Evolutionary conservation across 2,888 invertebrate species (phyloP), one percentile per base, ranked within the genome.

Genomic region (Tipula unca): DNA sequence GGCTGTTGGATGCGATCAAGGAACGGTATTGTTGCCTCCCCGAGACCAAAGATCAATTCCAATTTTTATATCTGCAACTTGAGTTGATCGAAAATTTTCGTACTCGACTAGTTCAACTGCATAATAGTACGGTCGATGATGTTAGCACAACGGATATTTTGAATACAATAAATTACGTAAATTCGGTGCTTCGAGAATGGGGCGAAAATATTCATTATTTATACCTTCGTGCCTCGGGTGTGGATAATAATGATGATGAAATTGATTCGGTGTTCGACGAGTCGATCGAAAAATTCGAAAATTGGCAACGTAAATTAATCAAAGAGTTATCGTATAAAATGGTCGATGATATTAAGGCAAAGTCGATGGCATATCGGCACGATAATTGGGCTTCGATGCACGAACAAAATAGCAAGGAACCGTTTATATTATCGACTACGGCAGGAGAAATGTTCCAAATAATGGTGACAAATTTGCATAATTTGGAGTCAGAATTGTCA

Each of bases 71-170:
- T 87, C 91, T 99, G 2, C 98, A 98, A 90, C 90, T 97, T 25
- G 97, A 98, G 88, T 90, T 98, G 84, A 92, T 98, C 86, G 98
- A 98, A 88, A 98, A 98, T 89, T 97, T 96, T 92, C 94, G 98
- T 36, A 93, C 97, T 14, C 93, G 98, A 85, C 92, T 98, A 85
- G 93, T 96, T 6, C 98, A 99, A 90, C 90, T 98, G 84, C 92
- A 94, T 85, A 93, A 94, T 88, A 93, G 93, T 32, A 93, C 93
- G 88, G 92, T 93, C 84, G 92, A 92, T 83, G 93, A 93, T 88
- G 92, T 94, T 14, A 90, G 94, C 36, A 92, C 92, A 86, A 94
- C 95, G 82, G 92, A 93, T 85, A 94, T 96, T 86, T 91, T 96
- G 25, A 97, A 96, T 90, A 95, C 95, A 3, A 91, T 95, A 29